phyloP scores from a whole-genome alignment of 23 tunicate species.

The Pegea sp. region DNA sequence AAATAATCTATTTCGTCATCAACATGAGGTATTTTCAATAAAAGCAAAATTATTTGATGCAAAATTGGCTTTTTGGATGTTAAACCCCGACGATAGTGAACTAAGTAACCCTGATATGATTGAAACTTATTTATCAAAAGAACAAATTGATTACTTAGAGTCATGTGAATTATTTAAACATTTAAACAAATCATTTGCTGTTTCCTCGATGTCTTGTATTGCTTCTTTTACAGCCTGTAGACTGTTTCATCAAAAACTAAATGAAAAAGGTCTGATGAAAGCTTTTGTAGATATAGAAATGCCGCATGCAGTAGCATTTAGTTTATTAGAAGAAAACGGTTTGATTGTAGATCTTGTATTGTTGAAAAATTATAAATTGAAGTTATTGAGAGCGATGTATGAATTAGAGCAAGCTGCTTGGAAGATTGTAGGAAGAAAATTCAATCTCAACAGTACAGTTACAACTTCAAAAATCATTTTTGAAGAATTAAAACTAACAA shows the following conservation, averaged over 20 bases:
- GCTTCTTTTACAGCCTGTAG: conserved; percentile 11
- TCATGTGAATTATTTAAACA: too few relatives aligned
- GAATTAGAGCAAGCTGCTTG: conserved; percentile 39
- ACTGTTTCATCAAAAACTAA: conserved; percentile 7
- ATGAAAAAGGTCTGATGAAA: conserved; percentile 11
- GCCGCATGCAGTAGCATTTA: conserved; percentile 14
- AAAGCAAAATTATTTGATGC: not conserved
- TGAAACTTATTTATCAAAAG: too few relatives aligned
- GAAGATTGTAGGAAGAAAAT: conserved; percentile 25
- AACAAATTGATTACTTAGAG: too few relatives aligned
- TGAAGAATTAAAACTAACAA: not conserved
- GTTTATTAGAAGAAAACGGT: conserved; percentile 32
- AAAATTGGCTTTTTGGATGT: not conserved
- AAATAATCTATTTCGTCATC: not conserved
- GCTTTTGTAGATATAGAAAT: conserved; percentile 15
- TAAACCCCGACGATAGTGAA: not conserved
- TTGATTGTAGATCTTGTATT: conserved; percentile 5
- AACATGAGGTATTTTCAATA: not conserved
- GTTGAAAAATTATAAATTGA: conserved; percentile 2
- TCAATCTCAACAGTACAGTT: conserved; percentile 27
- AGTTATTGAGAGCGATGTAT: conserved; percentile 3
- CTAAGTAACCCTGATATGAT: too few relatives aligned
- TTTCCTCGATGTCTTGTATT: too few relatives aligned
- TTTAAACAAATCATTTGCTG: too few relatives aligned
- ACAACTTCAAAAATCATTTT: conserved; percentile 35